Evolutionary conservation across 2,113 vertebrate genomes (phyloP), one percentile per base, ranked within the genome.

Genomic region (Noturus placidus): DNA sequence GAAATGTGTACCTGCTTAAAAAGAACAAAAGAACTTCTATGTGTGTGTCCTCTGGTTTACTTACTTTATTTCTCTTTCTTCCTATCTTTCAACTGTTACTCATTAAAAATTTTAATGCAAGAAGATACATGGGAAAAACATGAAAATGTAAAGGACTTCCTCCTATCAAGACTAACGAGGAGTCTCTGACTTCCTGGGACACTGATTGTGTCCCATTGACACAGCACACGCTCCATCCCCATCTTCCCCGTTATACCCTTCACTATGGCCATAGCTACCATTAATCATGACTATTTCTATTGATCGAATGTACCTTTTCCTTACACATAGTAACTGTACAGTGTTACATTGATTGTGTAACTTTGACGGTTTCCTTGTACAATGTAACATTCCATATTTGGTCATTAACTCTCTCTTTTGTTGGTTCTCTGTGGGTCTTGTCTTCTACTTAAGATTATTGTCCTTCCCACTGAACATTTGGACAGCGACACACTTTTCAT

Each of bases 1-100:
- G 80, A 93, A 88, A 90, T 89, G 89, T 92, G 92, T 93, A 91
- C 91, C 88, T 93, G 93, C 92, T 91, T 83, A 86, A 88, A 85
- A 87, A 87, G 88, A 87, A 83, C 76, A 89, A 88, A 89, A 91
- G 78, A 85, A 83, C 63, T 30, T 89, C 89, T 76, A 46, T 87
- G 81, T 88, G 74, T 87, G 88, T 88, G 89, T 63, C 57, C n/a
- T 83, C 81, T 35, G 13, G n/a, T 77, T 82, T 82, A 54, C 42
- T 82, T 50, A 2, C 30, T 56, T 9, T 30, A 38, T 61, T 33
- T 70, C 70, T 82, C 46, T 87, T 38, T 77, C 84, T 76, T 38
- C 79, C 38, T 42, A 35, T 57, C 15, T 57, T 8, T 86, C 63
- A 63, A 27, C 65, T 72, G 33, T 61, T 79, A 63, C 17, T 46